Conservation (phyloP, 2,888 invertebrate species). For the Watsonalla binaria region DNA sequence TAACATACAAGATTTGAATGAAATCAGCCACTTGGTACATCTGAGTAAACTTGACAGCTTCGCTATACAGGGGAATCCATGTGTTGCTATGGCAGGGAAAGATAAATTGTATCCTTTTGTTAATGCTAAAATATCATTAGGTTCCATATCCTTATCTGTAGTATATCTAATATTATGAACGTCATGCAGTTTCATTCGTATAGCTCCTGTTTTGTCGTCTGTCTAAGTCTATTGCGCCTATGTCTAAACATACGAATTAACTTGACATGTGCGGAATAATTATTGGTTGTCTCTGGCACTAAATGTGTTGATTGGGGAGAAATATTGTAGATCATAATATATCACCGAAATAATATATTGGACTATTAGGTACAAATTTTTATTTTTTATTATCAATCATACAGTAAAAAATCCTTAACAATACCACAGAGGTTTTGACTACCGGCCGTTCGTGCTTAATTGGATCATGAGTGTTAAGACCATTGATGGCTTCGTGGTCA, state of each 20-base stretch:
- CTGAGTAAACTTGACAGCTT: conserved; percentile 87
- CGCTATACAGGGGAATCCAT: conserved; percentile 92
- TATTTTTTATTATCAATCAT: background rate
- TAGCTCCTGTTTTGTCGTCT: too few species aligned
- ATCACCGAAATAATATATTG: too few species aligned
- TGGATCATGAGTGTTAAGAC: conserved; percentile 94
- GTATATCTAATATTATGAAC: too few species aligned
- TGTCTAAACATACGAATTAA: too few species aligned
- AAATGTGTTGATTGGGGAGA: too few species aligned
- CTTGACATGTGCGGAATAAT: too few species aligned
- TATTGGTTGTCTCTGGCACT: too few species aligned
- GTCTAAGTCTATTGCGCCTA: too few species aligned
- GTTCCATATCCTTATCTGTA: too few species aligned
- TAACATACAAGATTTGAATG: conserved; percentile 90
- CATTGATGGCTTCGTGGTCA: conserved; percentile 93
- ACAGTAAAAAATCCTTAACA: conserved; percentile 20
- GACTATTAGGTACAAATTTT: too few species aligned
- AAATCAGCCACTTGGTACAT: conserved; percentile 89
- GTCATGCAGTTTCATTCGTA: too few species aligned
- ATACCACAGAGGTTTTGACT: conserved; percentile 88
- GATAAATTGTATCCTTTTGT: conserved; percentile 86
- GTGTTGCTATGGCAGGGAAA: conserved; percentile 86
- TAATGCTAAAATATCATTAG: background rate
- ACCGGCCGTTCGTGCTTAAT: conserved; percentile 94
- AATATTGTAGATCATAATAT: too few species aligned